Percentiles rank a stretch among this genome's conserved stretches.
Evolutionary conservation across 2,888 invertebrate species (phyloP).

Genomic region (Brachyopa scutellaris): DNA sequence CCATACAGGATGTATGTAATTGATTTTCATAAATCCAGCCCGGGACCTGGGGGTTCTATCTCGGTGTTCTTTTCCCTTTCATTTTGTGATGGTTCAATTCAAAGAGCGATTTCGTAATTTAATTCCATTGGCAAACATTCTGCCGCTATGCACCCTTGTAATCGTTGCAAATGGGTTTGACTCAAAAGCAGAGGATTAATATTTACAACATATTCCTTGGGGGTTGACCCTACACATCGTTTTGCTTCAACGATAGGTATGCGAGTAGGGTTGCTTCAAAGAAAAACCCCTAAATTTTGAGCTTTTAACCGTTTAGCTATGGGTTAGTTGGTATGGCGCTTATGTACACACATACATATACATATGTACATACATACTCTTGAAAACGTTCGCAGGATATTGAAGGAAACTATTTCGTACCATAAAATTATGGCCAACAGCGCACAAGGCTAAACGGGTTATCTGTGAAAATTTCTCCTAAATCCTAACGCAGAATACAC

Average conservation of each 20-base stretch:
- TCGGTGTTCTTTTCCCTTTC: not conserved
- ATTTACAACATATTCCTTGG: slow-evolving; percentile 48
- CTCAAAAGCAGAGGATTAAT: slow-evolving; percentile 56
- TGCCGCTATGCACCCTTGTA: slow-evolving; percentile 41
- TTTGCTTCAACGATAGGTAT: not conserved
- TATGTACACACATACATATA: not conserved
- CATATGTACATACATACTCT: too few relatives aligned
- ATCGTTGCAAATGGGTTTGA: slow-evolving; percentile 53
- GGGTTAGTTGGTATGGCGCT: not conserved
- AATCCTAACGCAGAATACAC: slow-evolving; percentile 26
- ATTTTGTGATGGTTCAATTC: slow-evolving; percentile 42
- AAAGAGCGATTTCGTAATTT: slow-evolving; percentile 63
- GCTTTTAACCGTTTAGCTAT: slow-evolving; percentile 42
- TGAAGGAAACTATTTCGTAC: slow-evolving; percentile 64
- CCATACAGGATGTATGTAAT: slow-evolving; percentile 49
- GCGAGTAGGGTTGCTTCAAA: slow-evolving; percentile 13
- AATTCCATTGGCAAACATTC: slow-evolving; percentile 43
- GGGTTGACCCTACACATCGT: not conserved
- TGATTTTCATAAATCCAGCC: slow-evolving; percentile 34
- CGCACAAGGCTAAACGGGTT: slow-evolving; percentile 39
- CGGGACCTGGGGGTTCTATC: not conserved
- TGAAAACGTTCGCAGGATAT: too few relatives aligned
- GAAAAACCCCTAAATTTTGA: slow-evolving; percentile 59
- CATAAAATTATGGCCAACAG: slow-evolving; percentile 59
- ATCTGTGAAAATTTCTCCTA: slow-evolving; percentile 41